phyloP scores from a whole-genome alignment of 2,888 invertebrate species.

The Baronia brevicornis region DNA sequence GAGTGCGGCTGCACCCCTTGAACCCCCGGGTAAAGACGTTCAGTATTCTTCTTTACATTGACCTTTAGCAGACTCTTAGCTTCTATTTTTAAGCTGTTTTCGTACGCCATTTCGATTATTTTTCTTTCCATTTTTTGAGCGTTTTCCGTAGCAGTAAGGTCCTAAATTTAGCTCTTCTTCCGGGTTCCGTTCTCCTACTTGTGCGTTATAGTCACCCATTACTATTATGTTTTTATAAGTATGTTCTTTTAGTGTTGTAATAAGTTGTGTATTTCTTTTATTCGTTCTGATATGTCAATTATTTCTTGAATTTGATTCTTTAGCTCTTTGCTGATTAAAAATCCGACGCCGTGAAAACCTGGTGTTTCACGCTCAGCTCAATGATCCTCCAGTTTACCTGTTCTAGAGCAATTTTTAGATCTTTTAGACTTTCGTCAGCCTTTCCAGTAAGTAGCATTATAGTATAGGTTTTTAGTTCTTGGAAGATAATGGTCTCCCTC shows the following conservation, averaged over 20 bases:
- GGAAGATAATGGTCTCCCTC: conserved; percentile 17
- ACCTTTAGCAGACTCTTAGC: too few relatives aligned
- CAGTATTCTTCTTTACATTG: too few relatives aligned
- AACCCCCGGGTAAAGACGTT: too few relatives aligned
- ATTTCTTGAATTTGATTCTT: conserved; percentile 17
- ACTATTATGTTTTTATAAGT: conserved; percentile 16
- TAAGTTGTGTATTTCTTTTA: conserved; percentile 18
- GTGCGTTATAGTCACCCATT: conserved; percentile 19
- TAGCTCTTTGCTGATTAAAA: conserved; percentile 17
- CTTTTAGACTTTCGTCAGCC: conserved; percentile 18
- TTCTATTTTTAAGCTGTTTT: too few relatives aligned
- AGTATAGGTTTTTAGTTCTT: conserved; percentile 13
- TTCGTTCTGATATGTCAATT: conserved; percentile 20
- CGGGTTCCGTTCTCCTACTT: conserved; percentile 11
- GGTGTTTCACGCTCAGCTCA: conserved; percentile 18
- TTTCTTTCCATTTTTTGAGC: conserved; percentile 22
- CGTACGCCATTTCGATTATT: too few relatives aligned
- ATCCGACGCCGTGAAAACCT: conserved; percentile 18
- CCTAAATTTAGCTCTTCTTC: conserved; percentile 17
- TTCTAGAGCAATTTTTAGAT: conserved; percentile 16
- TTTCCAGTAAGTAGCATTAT: conserved; percentile 11
- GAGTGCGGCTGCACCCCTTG: too few relatives aligned
- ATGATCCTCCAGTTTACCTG: conserved; percentile 16
- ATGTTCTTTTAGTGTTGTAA: conserved; percentile 2
- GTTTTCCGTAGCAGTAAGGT: conserved; percentile 15